These are phyloP conservation scores for Phalacrocorax brasilianus DNA, from an alignment of 2,113 vertebrate genomes.

Conservation along the genomic window DNA sequence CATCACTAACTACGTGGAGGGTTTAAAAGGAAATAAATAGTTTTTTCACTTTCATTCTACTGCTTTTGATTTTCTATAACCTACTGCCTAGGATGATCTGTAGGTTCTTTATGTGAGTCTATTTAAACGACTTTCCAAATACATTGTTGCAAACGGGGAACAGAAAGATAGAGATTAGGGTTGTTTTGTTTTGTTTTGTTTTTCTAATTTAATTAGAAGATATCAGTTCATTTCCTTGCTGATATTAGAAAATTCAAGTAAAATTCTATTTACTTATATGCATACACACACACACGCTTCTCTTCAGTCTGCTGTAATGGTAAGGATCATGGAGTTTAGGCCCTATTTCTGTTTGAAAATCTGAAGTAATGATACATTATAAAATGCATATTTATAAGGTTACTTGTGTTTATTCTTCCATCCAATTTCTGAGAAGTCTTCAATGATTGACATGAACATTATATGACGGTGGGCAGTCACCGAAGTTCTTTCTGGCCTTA, in stretches of 20 bases:
- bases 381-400: neutral
- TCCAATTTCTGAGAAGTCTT: neutral
- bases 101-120: neutral
- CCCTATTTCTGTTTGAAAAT: neutral
- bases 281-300: fast-evolving
- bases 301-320: neutral
- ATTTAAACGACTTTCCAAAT: neutral
- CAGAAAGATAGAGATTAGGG: neutral
- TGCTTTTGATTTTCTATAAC: neutral
- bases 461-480: neutral
- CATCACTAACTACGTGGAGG: neutral
- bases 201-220: neutral
- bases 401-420: neutral
- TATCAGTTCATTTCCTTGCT: neutral
- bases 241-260: neutral
- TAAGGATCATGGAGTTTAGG: neutral
- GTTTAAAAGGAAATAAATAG: neutral
- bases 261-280: neutral
- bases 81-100: neutral
- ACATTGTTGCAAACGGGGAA: neutral
- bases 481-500: neutral
- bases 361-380: neutral
- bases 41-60: neutral
- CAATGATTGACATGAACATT: neutral
- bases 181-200: neutral